These are phyloP conservation scores for Brachionus angularis DNA, from an alignment of 1,140 invertebrate species.

Conservation along the genomic window DNA sequence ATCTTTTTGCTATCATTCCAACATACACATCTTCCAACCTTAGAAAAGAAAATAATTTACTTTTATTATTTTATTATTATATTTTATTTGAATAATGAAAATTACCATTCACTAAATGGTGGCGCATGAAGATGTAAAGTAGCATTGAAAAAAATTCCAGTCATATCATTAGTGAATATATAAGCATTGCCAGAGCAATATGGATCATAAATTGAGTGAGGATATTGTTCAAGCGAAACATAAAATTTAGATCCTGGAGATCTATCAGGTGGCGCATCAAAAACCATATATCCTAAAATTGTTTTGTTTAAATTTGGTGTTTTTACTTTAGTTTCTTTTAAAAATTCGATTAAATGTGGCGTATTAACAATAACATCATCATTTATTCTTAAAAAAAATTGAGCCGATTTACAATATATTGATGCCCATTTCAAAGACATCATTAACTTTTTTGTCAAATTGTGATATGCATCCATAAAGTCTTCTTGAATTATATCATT, in stretches of 20 bases:
- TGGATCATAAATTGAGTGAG: no score
- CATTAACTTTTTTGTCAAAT: conserved; percentile 47
- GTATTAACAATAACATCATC: conserved; percentile 46
- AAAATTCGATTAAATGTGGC: not conserved
- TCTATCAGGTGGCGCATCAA: conserved; percentile 1
- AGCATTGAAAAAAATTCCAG: no score
- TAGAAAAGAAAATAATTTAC: no score
- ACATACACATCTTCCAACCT: no score
- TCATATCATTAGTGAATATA: no score
- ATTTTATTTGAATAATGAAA: no score
- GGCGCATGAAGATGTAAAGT: no score
- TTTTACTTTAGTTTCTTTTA: conserved; percentile 1
- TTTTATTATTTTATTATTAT: no score
- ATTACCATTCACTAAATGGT: no score
- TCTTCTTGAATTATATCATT: conserved; percentile 47
- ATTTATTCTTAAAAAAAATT: conserved; percentile 46
- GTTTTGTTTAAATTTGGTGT: not conserved
- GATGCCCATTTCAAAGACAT: conserved; percentile 47
- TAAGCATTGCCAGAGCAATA: no score
- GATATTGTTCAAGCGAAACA: not conserved
- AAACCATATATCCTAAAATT: conserved; percentile 15
- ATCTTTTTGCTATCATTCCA: no score
- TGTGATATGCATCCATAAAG: conserved; percentile 46
- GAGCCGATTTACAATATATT: conserved; percentile 41
- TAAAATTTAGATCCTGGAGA: conserved; percentile 26